Evolutionary conservation across 2,797 vertebrate species (phyloP).

Genomic region (Ciconia nigra): DNA sequence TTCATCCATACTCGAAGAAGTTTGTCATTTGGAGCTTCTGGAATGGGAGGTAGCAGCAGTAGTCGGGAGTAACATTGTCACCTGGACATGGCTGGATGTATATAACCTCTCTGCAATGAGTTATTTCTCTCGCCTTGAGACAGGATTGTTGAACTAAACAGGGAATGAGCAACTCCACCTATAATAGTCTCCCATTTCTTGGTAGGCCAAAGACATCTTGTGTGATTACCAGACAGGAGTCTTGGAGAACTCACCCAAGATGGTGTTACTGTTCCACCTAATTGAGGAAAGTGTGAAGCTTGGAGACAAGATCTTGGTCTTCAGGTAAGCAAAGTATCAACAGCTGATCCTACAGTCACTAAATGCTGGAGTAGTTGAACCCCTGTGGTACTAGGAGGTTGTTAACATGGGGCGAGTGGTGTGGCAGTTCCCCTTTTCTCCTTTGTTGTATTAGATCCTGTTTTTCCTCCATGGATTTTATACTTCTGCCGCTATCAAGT

Average conservation of each 20-base stretch:
- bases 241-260: constrained; percentile 96
- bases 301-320: constrained; percentile 95
- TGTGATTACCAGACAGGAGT: constrained; percentile 88
- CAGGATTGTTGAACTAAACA: not conserved
- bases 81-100: not conserved
- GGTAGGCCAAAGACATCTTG: constrained; percentile 94
- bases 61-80: not conserved
- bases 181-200: not conserved
- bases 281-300: constrained; percentile 92
- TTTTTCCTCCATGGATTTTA: not conserved
- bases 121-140: not conserved
- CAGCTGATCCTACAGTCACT: not conserved
- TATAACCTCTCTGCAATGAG: not conserved
- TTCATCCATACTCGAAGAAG: not conserved
- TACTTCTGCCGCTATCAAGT: not conserved
- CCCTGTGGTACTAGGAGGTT: not conserved
- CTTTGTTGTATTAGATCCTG: not conserved
- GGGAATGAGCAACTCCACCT: not conserved
- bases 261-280: constrained; percentile 95
- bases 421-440: not conserved
- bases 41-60: not conserved
- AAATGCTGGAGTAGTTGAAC: not conserved
- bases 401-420: not conserved
- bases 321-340: constrained; percentile 82
- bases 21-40: not conserved